Conservation (phyloP, 2,113 vertebrate genomes). For the Pavo muticus region DNA sequence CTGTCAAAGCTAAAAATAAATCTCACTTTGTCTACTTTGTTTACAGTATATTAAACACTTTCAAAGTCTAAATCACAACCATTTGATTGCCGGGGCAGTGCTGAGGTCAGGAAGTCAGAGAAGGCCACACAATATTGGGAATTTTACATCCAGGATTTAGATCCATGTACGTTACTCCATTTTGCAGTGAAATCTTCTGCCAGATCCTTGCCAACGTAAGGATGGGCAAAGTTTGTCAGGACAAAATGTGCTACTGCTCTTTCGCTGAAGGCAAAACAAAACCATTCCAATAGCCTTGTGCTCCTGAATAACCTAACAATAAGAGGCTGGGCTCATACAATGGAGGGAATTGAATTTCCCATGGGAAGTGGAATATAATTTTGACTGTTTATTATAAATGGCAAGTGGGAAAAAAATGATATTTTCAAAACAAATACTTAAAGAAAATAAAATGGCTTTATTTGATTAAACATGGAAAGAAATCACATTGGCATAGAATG, state of each 20-base stretch:
- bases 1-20: conserved; percentile 14
- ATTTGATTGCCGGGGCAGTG: background rate
- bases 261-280: conserved; percentile 55
- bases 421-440: conserved; percentile 25
- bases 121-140: background rate
- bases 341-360: conserved; percentile 44
- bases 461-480: background rate
- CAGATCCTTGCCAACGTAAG: background rate
- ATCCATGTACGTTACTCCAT: background rate
- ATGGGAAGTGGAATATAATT: conserved; percentile 24
- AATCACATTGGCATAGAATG: background rate
- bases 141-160: background rate
- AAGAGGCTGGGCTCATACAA: background rate
- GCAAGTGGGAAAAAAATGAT: background rate
- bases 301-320: conserved; percentile 24
- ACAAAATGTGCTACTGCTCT: background rate
- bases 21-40: background rate
- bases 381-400: conserved; percentile 1
- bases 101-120: background rate
- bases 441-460: background rate
- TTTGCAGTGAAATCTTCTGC: background rate
- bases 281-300: background rate
- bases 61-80: background rate
- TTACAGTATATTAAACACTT: background rate
- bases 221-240: conserved; percentile 20